A percentile compares a stretch with the other conserved stretches of the same genome.
phyloP scores from a whole-genome alignment of 2,797 vertebrate species.

The Gambusia yucatana region DNA sequence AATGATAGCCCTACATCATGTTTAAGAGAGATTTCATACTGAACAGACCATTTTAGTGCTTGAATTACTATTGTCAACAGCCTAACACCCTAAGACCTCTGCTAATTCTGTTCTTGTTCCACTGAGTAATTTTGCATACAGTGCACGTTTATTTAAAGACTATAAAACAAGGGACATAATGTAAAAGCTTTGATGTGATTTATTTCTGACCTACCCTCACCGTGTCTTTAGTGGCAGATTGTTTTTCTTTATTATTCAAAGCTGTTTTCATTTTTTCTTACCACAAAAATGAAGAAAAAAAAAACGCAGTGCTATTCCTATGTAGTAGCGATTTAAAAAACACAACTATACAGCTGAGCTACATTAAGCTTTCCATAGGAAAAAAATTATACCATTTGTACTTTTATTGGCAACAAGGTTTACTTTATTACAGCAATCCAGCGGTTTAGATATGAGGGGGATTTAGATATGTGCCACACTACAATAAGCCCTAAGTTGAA shows the following conservation, averaged over 20 bases:
- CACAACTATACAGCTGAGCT: neutral
- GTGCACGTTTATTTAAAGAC: neutral
- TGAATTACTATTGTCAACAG: conserved; percentile 64
- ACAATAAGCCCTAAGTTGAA: neutral
- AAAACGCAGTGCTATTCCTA: neutral
- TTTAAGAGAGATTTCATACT: conserved; percentile 75
- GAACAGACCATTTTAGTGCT: conserved; percentile 70
- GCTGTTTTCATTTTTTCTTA: neutral
- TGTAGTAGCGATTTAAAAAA: neutral
- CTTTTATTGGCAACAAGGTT: neutral
- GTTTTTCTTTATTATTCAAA: neutral
- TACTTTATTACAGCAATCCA: neutral
- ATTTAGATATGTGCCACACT: neutral
- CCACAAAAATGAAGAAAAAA: neutral
- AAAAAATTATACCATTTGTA: neutral
- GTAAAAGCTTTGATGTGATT: conserved; percentile 8
- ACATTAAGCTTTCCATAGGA: neutral
- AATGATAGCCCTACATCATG: conserved; percentile 30
- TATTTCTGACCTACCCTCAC: neutral
- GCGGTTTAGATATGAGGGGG: neutral
- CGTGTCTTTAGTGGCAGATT: neutral
- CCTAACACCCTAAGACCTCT: conserved; percentile 57
- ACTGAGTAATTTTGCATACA: conserved; percentile 24
- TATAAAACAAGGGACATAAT: conserved; percentile 2
- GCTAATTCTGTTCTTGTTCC: conserved; percentile 50